Conservation (phyloP, 2,113 vertebrate genomes). For the Entomyzon cyanotis region DNA sequence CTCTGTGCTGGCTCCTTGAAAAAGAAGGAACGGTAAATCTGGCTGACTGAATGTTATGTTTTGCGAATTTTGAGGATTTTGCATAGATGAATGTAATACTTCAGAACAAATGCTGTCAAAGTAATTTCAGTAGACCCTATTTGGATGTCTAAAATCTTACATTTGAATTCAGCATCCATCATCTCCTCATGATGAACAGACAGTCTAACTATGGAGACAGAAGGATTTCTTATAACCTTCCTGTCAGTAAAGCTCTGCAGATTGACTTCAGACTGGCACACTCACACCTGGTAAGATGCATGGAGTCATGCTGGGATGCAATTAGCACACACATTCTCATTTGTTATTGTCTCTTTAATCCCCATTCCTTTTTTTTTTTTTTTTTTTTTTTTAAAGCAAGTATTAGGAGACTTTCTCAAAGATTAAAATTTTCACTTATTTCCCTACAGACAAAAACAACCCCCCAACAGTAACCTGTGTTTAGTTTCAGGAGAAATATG, state of each 20-base stretch:
- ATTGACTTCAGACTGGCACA: not conserved
- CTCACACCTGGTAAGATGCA: conserved; percentile 25
- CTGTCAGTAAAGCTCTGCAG: not conserved
- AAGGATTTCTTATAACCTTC: not conserved
- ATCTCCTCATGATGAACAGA: not conserved
- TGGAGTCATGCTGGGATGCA: not conserved
- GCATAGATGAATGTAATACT: not conserved
- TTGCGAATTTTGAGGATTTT: not conserved
- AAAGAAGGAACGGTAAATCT: not conserved
- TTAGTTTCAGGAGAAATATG: not conserved
- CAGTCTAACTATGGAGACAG: not conserved
- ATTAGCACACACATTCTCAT: conserved; percentile 24
- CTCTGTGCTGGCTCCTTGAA: not conserved
- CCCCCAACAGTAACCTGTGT: not conserved
- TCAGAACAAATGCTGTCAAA: not conserved
- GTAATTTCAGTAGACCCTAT: not conserved
- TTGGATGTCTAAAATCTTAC: not conserved
- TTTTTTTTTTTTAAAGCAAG: not conserved
- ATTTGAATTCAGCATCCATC: not conserved
- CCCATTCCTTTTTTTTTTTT: not conserved
- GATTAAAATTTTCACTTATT: not conserved
- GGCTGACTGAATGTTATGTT: not conserved
- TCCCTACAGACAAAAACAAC: not conserved
- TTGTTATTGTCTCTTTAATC: conserved; percentile 26
- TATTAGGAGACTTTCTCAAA: not conserved